Percentiles rank a stretch among this genome's conserved stretches.
These are phyloP conservation scores for Gobius niger DNA, from an alignment of 2,113 vertebrate genomes.

Conservation along the genomic window DNA sequence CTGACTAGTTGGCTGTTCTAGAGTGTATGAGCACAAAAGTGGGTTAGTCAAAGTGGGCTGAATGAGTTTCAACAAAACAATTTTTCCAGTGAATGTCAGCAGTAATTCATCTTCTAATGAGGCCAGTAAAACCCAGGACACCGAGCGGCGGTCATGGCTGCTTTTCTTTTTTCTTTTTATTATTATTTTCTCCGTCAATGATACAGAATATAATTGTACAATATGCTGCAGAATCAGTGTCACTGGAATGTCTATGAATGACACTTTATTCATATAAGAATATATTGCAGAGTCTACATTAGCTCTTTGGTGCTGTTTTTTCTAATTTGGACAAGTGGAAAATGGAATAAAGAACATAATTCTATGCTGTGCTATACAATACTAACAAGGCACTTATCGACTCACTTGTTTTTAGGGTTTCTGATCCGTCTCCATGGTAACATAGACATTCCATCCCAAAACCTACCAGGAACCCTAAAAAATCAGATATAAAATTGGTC, in stretches of 20 bases:
- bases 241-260: background rate
- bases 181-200: background rate
- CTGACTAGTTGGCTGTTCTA: too few species aligned
- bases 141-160: background rate
- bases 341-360: too few species aligned
- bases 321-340: too few species aligned
- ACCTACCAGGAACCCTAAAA: too few species aligned
- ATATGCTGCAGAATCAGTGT: background rate
- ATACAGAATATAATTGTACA: background rate
- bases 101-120: conserved; percentile 6
- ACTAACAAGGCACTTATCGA: too few species aligned
- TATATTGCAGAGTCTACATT: background rate
- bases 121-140: conserved; percentile 6
- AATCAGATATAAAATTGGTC: too few species aligned
- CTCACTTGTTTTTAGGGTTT: too few species aligned
- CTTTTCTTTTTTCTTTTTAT: background rate
- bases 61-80: background rate
- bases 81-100: background rate
- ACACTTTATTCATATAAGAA: background rate
- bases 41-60: conserved; percentile 6
- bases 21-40: background rate
- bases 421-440: too few species aligned
- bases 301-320: too few species aligned
- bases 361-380: too few species aligned
- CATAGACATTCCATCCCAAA: too few species aligned